Conservation (phyloP, 92 coral and sea anemone species). For the Umimayanthus chanpuru region DNA sequence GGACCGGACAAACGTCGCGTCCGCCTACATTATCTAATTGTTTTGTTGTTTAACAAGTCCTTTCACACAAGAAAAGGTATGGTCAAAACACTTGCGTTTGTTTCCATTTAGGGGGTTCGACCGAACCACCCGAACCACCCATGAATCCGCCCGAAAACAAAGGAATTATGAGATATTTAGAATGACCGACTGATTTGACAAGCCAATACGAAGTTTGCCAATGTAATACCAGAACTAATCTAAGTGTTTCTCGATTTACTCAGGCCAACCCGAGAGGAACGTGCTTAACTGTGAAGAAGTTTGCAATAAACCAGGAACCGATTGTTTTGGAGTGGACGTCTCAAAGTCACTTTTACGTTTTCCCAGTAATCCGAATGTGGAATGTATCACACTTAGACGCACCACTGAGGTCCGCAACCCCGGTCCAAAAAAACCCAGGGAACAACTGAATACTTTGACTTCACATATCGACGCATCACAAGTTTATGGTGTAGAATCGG, state of each 20-base stretch:
- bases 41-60: no score
- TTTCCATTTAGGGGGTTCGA: no score
- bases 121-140: no score
- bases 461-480: conserved; percentile 69
- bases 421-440: background rate
- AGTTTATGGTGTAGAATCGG: conserved; percentile 48
- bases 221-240: background rate
- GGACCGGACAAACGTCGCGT: no score
- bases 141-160: no score
- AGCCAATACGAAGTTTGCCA: background rate
- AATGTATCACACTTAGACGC: background rate
- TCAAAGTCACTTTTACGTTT: background rate
- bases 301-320: background rate
- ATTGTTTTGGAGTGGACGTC: background rate
- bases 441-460: conserved; percentile 52
- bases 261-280: conserved; percentile 1
- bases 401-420: background rate
- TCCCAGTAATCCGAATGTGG: background rate
- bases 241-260: background rate
- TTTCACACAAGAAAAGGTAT: no score
- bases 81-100: no score
- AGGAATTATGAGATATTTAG: no score
- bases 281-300: background rate
- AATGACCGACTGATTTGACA: background rate
- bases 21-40: no score